Conservation (phyloP, 2,797 vertebrate species). For the Petrocephalus schoutedeni region DNA sequence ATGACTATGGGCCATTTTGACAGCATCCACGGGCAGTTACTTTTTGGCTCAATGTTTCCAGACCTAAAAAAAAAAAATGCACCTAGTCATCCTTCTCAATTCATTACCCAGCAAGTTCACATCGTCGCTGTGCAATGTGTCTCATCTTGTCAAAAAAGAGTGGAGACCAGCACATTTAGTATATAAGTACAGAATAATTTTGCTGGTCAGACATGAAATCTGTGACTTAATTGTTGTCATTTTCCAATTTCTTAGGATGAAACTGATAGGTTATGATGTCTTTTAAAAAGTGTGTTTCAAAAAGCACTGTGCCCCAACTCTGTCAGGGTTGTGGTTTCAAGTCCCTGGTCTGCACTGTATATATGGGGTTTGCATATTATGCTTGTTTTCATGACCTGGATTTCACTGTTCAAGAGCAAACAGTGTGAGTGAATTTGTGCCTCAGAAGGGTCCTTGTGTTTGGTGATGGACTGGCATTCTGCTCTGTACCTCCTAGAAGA, state of each 20-base stretch:
- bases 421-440: not conserved
- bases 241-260: not conserved
- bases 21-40: not conserved
- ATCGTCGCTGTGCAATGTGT: not conserved
- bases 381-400: not conserved
- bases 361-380: not conserved
- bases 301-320: not conserved
- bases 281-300: not conserved
- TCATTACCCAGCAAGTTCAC: not conserved
- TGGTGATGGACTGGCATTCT: not conserved
- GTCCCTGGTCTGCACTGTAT: not conserved
- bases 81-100: not conserved
- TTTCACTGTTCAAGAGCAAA: not conserved
- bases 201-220: not conserved
- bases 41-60: not conserved
- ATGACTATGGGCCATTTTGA: not conserved
- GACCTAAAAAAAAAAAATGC: not conserved
- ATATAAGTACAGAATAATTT: not conserved
- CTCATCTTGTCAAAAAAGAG: not conserved
- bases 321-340: not conserved
- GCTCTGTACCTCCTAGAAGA: not conserved
- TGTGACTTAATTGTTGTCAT: not conserved
- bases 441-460: not conserved
- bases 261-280: not conserved
- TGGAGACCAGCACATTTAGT: not conserved